These are phyloP conservation scores for Caenorhabditis doughertyi DNA, from an alignment of 2,888 invertebrate species.

Conservation along the genomic window DNA sequence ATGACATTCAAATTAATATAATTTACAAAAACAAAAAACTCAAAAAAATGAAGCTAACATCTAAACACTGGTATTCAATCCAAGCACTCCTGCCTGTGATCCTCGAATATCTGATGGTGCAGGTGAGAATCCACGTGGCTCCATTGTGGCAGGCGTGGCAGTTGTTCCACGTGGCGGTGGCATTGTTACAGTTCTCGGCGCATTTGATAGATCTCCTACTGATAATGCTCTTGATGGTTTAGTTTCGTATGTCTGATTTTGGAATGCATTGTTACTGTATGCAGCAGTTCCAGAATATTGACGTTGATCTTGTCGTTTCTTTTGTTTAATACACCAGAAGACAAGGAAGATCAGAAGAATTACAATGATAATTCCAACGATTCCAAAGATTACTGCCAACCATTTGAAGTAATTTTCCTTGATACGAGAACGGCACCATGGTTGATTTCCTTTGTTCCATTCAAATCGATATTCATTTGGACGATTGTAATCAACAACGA, in stretches of 20 bases:
- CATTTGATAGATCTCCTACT: slow-evolving; percentile 62
- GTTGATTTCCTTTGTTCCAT: slow-evolving; percentile 82
- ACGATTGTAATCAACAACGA: slow-evolving; percentile 79
- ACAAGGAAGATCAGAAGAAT: slow-evolving; percentile 73
- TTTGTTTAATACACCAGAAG: slow-evolving; percentile 76
- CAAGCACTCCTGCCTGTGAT: slow-evolving; percentile 61
- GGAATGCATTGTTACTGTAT: slow-evolving; percentile 63
- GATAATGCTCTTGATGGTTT: slow-evolving; percentile 55
- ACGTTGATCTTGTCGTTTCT: slow-evolving; percentile 59
- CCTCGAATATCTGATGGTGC: slow-evolving; percentile 62
- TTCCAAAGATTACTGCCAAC: slow-evolving; percentile 79
- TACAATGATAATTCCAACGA: slow-evolving; percentile 71
- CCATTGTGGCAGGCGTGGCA: slow-evolving; percentile 56
- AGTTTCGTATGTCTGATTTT: slow-evolving; percentile 62
- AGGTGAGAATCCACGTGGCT: slow-evolving; percentile 62
- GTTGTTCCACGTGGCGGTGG: slow-evolving; percentile 55
- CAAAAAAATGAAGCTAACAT: slow-evolving; percentile 10
- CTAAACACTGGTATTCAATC: slow-evolving; percentile 67
- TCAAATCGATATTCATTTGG: slow-evolving; percentile 81
- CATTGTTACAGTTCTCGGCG: slow-evolving; percentile 55
- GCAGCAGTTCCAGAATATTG: slow-evolving; percentile 60
- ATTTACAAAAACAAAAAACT: not conserved
- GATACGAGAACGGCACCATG: slow-evolving; percentile 82
- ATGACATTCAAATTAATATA: not conserved
- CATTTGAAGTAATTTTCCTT: slow-evolving; percentile 82